Percentiles rank a stretch among this genome's conserved stretches.
Conservation (phyloP, 2,888 invertebrate species). For the Calameuta filiformis region DNA sequence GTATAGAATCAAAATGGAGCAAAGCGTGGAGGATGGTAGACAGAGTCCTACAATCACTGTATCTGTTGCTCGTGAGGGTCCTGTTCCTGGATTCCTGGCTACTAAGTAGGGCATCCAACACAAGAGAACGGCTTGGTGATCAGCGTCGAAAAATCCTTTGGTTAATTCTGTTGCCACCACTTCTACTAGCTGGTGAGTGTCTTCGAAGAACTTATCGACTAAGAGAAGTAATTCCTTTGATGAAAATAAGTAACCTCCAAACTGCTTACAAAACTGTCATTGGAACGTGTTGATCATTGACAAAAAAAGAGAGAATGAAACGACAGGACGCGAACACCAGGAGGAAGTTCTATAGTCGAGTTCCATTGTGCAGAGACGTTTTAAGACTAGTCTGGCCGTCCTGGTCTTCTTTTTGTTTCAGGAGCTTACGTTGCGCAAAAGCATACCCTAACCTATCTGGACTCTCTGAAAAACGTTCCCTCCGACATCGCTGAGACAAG, state of each 20-base stretch:
- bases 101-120: slow-evolving; percentile 47
- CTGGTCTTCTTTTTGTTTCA: slow-evolving; percentile 62
- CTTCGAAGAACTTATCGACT: not conserved
- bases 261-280: not conserved
- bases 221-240: not conserved
- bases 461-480: slow-evolving; percentile 56
- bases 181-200: slow-evolving; percentile 71
- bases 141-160: slow-evolving; percentile 50
- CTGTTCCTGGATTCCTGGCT: slow-evolving; percentile 59
- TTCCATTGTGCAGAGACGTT: slow-evolving; percentile 27
- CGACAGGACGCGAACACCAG: not conserved
- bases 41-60: slow-evolving; percentile 44
- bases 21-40: slow-evolving; percentile 40
- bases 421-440: slow-evolving; percentile 61
- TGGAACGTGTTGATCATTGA: not conserved
- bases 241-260: not conserved
- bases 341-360: not conserved
- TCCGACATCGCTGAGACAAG: slow-evolving; percentile 54
- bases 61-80: slow-evolving; percentile 50
- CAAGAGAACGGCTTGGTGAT: slow-evolving; percentile 40
- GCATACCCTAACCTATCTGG: slow-evolving; percentile 57
- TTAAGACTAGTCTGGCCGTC: slow-evolving; percentile 48
- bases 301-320: not conserved
- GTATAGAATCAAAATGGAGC: slow-evolving; percentile 51
- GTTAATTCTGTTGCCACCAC: slow-evolving; percentile 69